phyloP scores from a whole-genome alignment of 2,113 vertebrate species.

The Callionymus lyra region DNA sequence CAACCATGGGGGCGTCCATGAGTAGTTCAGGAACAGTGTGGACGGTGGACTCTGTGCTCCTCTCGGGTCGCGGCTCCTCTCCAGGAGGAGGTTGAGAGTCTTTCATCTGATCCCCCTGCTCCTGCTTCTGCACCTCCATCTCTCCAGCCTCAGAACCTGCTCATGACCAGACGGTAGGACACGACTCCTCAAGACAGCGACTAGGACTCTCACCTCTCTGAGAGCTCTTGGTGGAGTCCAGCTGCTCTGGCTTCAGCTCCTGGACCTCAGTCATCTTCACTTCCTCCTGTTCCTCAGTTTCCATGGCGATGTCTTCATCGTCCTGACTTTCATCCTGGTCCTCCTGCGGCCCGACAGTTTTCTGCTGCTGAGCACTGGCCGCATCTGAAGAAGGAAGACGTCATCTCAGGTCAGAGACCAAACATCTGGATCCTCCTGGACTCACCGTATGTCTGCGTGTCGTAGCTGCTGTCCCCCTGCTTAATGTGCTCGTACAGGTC shows the following conservation, averaged over 20 bases:
- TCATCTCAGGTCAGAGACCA: background rate
- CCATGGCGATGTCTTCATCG: slow-evolving; percentile 68
- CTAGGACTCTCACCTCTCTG: slow-evolving; percentile 56
- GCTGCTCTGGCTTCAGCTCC: slow-evolving; percentile 78
- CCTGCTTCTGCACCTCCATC: slow-evolving; percentile 60
- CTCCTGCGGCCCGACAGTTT: slow-evolving; percentile 47
- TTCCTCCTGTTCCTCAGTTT: slow-evolving; percentile 70
- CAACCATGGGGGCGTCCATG: slow-evolving; percentile 53
- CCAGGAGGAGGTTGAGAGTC: slow-evolving; percentile 8
- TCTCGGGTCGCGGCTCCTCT: slow-evolving; percentile 63
- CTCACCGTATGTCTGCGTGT: slow-evolving; percentile 88
- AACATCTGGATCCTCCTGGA: too few relatives aligned
- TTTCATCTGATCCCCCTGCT: slow-evolving; percentile 56
- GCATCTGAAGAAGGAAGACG: slow-evolving; percentile 75
- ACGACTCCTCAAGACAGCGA: background rate
- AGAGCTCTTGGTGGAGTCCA: slow-evolving; percentile 50
- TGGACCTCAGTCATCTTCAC: slow-evolving; percentile 63
- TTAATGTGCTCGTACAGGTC: slow-evolving; percentile 86
- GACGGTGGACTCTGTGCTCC: slow-evolving; percentile 76
- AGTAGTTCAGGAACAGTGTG: slow-evolving; percentile 80
- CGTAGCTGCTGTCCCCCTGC: slow-evolving; percentile 69
- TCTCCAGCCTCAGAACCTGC: slow-evolving; percentile 66
- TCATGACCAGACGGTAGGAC: background rate
- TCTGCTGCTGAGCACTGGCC: slow-evolving; percentile 85
- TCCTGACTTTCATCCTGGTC: slow-evolving; percentile 56